Evolutionary conservation across 2,797 vertebrate species (phyloP), one percentile per base, ranked within the genome.

Genomic region (Sternarchorhynchus goeldii): DNA sequence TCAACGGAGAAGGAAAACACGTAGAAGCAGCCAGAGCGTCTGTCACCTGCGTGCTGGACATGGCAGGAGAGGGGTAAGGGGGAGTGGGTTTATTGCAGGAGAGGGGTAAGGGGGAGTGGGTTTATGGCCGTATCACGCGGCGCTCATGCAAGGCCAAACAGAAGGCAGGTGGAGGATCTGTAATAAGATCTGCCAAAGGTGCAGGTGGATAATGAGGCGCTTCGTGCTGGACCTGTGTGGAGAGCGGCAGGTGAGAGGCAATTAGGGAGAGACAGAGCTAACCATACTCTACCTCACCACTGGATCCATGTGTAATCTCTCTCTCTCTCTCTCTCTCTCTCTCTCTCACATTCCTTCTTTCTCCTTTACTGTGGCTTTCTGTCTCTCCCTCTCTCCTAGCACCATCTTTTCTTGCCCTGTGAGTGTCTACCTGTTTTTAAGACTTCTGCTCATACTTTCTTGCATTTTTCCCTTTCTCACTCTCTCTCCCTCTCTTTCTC

Each of bases 171-270:
- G 69, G 63, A 74, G 56, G 70, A 83, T 64, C 77, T 31, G 53
- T 80, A 83, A 83, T 85, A 79, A 85, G 84, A 71, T 70, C 79
- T 82, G 82, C 81, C 84, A 83, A 83, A 82, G 77, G 84, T 82
- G 71, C 76, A 78, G 82, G 77, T 82, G 79, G 76, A 83, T 85
- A 85, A 85, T 85, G 82, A 85, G 80, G 73, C 76, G 74, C 84
- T 83, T 83, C 81, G 80, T 85, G 82, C 79, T 82, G 81, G 53
- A 62, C 70, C 74, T 77, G 80, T 75, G 73, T 75, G 73, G 75
- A 73, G 74, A 82, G 81, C 39, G 75, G 67, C 75, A 81, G 81
- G 84, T 81, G 81, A 85, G 82, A 82, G 82, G 82, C 84, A 85
- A 83, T 85, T 85, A 83, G 77, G 79, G 76, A 78, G 73, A 81